These are phyloP conservation scores for Leucophenga maculata DNA, from an alignment of 2,888 invertebrate genomes.

Conservation along the genomic window DNA sequence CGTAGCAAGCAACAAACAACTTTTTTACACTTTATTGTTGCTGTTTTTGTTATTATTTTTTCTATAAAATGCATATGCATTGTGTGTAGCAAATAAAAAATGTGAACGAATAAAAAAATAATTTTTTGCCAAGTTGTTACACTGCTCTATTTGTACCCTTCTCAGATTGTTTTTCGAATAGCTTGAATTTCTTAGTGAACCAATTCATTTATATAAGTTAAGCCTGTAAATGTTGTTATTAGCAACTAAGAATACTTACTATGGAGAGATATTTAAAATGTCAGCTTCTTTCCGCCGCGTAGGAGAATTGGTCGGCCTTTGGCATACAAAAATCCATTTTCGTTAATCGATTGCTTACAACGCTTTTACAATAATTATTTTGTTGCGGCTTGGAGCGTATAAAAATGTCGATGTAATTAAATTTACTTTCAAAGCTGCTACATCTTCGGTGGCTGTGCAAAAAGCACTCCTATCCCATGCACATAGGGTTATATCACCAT, in stretches of 20 bases:
- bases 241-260: conserved; percentile 37
- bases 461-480: too few relatives aligned
- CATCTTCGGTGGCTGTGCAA: too few relatives aligned
- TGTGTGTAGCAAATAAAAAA: conserved; percentile 15
- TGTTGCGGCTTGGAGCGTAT: too few relatives aligned
- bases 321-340: too few relatives aligned
- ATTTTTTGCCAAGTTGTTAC: conserved; percentile 40
- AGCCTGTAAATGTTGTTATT: conserved; percentile 11
- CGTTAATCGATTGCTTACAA: too few relatives aligned
- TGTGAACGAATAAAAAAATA: background rate
- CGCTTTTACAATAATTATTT: too few relatives aligned
- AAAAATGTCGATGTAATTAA: conserved; percentile 7
- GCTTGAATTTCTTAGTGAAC: background rate
- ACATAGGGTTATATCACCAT: too few relatives aligned
- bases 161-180: conserved; percentile 21
- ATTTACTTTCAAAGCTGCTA: conserved; percentile 44
- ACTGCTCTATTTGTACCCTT: conserved; percentile 44
- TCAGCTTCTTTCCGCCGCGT: too few relatives aligned
- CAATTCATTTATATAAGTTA: conserved; percentile 11
- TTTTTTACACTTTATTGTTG: conserved; percentile 11
- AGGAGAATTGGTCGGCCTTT: too few relatives aligned
- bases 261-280: too few relatives aligned
- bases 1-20: conserved; percentile 18
- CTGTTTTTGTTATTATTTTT: conserved; percentile 28
- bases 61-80: conserved; percentile 31